Evolutionary conservation across 1,140 invertebrate species (phyloP).

Genomic region (Pachyrhynchus sulphureomaculatus): DNA sequence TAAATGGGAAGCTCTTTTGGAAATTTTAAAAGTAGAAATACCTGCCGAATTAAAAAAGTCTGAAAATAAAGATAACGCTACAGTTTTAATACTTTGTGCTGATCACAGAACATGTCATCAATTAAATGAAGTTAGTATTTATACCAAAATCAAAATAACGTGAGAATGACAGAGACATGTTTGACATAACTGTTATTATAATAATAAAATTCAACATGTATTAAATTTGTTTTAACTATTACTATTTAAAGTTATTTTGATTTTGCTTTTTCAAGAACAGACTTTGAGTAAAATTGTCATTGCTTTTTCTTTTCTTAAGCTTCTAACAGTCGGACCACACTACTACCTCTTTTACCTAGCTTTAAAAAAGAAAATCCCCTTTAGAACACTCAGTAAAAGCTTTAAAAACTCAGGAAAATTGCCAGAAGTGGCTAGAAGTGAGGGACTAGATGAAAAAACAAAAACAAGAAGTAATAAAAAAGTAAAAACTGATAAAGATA

Average conservation of each 20-base stretch:
- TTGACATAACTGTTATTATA: too few relatives aligned
- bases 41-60: slow-evolving; percentile 61
- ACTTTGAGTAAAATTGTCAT: too few relatives aligned
- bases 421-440: slow-evolving; percentile 15
- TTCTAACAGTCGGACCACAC: slow-evolving; percentile 67
- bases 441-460: slow-evolving; percentile 7
- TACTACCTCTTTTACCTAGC: slow-evolving; percentile 62
- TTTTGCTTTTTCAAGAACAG: too few relatives aligned
- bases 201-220: too few relatives aligned
- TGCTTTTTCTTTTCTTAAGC: slow-evolving; percentile 51
- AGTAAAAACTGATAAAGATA: slow-evolving; percentile 25
- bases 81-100: slow-evolving; percentile 79
- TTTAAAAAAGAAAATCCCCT: slow-evolving; percentile 57
- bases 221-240: too few relatives aligned
- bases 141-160: background rate
- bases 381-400: slow-evolving; percentile 57
- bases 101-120: slow-evolving; percentile 81
- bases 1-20: slow-evolving; percentile 83
- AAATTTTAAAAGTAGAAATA: slow-evolving; percentile 79
- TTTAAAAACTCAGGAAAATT: slow-evolving; percentile 47
- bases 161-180: too few relatives aligned
- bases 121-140: slow-evolving; percentile 61
- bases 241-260: too few relatives aligned
- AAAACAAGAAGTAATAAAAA: slow-evolving; percentile 24
- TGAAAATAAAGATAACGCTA: slow-evolving; percentile 57